Base-by-base conservation (phyloP, 2,113 vertebrate genomes). In the Rhinolophus sinicus region DNA sequence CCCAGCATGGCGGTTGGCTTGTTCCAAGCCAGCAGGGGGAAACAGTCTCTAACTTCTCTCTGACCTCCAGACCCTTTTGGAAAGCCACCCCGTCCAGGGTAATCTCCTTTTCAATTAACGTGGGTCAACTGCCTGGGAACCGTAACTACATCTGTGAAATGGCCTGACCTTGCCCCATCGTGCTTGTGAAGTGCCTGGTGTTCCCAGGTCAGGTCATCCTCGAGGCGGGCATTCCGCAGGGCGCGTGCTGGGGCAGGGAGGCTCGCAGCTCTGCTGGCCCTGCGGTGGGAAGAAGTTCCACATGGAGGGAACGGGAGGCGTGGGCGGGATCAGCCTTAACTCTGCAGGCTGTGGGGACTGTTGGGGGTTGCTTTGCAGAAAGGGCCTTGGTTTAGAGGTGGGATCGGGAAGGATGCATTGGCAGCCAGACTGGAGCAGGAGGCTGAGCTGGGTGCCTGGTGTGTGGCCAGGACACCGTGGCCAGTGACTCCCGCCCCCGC, bases 391-490 rank as follows among this genome's bases (percentile, higher is more conserved):
- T 21, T 21, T 2, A 24, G 67, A 70, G 16, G 60, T 47, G 15
- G 3, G 80, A 18, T 22, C n/a, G 44, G 38, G 70, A 28, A 15
- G 70, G 56, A 26, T 28, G n/a, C n/a, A 2, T 26, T 26, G 77
- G n/a, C n/a, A 58, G n/a, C 18, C 4, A 8, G 52, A 60, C 21
- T 24, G 19, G 52, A 35, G 19, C 6, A 6, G 28, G 50, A 70
- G 72, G 47, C 0, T 1, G 19, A 44, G 67, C 82, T 13, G 24
- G 24, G 30, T 24, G 60, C 44, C 75, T 67, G 77, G 21, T 26
- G 0, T 52, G 40, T 24, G 8, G 60, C n/a, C 2, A n/a, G 44
- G 19, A 28, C 62, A 16, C 52, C 1, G 5, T 0, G 5, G 44
- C n/a, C 73, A 0, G 18, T 1, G 4, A 16, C 26, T 6, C n/a